Evolutionary conservation across 2,113 vertebrate species (phyloP), one percentile per base, ranked within the genome.

Genomic region (Notarius quadriscutis): DNA sequence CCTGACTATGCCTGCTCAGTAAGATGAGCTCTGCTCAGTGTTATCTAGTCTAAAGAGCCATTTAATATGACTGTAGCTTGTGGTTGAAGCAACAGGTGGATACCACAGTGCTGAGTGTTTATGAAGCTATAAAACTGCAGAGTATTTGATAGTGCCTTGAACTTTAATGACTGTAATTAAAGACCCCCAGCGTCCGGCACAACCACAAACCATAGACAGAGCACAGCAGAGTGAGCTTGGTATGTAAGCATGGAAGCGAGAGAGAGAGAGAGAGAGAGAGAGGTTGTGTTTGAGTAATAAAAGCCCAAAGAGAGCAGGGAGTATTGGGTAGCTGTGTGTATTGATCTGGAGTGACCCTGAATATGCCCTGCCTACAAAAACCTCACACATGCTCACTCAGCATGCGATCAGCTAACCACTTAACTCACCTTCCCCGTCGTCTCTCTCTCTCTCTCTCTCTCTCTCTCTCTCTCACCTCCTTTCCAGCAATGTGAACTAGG

Each of bases 151-250:
- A 89, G 89, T 90, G 85, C 80, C 87, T 87, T 82, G 57, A 85
- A 63, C 80, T 87, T 89, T 91, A 91, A 90, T 87, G 86, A 69
- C 83, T 83, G 55, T 88, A 90, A 92, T 91, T 88, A 90, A 90
- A 88, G 82, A 71, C 63, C 67, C 72, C 34, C 67, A 48, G 62
- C 55, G 58, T 69, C 78, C 57, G 34, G 87, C 84, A 88, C 86
- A 85, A 86, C 74, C 69, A 62, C 58, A 71, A 88, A 81, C 83
- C 18, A 77, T 84, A 75, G 50, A 63, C 81, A 79, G 87, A 88
- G 57, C 57, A 55, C 48, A 50, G 79, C 69, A 34, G 81, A 87
- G 22, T 9, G 5, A 86, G 27, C 27, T 15, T 34, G 14, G 30
- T 71, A 72, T 60, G 50, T 48, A n/a, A 25, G 30, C 30, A 60